Base-by-base conservation (phyloP, 2,113 vertebrate genomes). In the Rhinichthys klamathensis region DNA sequence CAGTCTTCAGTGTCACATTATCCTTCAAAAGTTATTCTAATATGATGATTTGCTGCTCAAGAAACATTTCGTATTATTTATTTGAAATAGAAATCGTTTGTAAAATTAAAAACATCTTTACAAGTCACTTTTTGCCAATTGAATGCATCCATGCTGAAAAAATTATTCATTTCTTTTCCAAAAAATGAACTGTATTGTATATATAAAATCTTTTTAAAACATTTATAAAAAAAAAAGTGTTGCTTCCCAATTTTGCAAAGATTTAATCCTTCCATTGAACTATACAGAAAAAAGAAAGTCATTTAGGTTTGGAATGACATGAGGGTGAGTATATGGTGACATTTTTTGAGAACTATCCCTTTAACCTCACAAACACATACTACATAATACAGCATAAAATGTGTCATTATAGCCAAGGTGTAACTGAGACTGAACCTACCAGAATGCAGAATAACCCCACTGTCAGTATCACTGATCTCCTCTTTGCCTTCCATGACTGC, bases 361-460 rank as follows among this genome's bases (percentile, higher is more conserved):
- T 74, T 13, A 60, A 35, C 18, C 30, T 35, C 30, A 35, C 18
- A 58, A 38, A 30, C 9, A 77, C 16, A 35, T 23, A 21, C 46
- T 35, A 35, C 11, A 12, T 23, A 35, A 23, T 18, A 21, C 9
- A 27, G 6, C 2, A 58, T 70, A 58, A 6, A 60, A 27, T 23
- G 21, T 84, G 27, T 80, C 38, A 79, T 58, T 67, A 23, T 18
- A 83, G 10, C 2, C 35, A 44, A 44, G 2, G 21, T 80, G 8
- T 35, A 74, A 78, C 65, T 80, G 10, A 54, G 12, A 21, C 8
- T 75, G n/a, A 70, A 80, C 93, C 92, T 94, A 97, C 96, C 95
- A 85, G 96, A 97, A 90, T 97, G 96, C 85, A 97, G 93, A 89
- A 97, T 97, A 92, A 97, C 95, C 73, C 96, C 96, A 0, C 96